These are phyloP conservation scores for Heteromormyrus szaboi DNA, from an alignment of 2,797 vertebrate genomes.

Conservation along the genomic window DNA sequence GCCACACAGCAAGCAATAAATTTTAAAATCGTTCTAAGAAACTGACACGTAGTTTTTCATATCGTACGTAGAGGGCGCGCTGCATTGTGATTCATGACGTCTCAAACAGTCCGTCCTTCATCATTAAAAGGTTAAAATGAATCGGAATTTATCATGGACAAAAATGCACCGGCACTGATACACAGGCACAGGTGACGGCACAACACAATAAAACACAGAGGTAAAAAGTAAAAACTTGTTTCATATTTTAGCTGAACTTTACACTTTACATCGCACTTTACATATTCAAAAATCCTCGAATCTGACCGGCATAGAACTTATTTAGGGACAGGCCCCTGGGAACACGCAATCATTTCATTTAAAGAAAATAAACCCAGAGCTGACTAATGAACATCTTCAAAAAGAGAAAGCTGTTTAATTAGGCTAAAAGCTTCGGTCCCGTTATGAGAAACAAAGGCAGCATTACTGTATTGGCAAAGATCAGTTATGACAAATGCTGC, in stretches of 20 bases:
- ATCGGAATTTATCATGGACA: not conserved
- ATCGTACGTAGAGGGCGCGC: not conserved
- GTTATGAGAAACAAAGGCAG: slow-evolving; percentile 53
- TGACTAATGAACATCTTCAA: slow-evolving; percentile 53
- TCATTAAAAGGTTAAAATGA: not conserved
- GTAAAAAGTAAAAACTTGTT: not conserved
- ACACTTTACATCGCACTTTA: not conserved
- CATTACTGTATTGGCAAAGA: slow-evolving; percentile 47
- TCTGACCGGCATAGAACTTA: slow-evolving; percentile 31
- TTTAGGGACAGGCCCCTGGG: slow-evolving; percentile 45
- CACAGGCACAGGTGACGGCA: not conserved
- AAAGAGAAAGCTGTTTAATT: slow-evolving; percentile 57
- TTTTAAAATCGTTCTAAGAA: not conserved
- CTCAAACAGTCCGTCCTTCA: not conserved
- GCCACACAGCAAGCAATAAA: not conserved
- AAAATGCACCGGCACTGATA: not conserved
- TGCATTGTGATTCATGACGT: not conserved
- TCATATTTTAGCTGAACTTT: not conserved
- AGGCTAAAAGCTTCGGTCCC: slow-evolving; percentile 61
- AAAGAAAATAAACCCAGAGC: slow-evolving; percentile 44
- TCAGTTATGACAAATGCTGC: slow-evolving; percentile 58
- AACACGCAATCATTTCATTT: slow-evolving; percentile 51
- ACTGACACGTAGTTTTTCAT: slow-evolving; percentile 12
- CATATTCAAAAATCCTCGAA: slow-evolving; percentile 9
- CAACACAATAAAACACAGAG: not conserved